phyloP scores from a whole-genome alignment of 2,888 invertebrate genomes.

The Noctua janthina region DNA sequence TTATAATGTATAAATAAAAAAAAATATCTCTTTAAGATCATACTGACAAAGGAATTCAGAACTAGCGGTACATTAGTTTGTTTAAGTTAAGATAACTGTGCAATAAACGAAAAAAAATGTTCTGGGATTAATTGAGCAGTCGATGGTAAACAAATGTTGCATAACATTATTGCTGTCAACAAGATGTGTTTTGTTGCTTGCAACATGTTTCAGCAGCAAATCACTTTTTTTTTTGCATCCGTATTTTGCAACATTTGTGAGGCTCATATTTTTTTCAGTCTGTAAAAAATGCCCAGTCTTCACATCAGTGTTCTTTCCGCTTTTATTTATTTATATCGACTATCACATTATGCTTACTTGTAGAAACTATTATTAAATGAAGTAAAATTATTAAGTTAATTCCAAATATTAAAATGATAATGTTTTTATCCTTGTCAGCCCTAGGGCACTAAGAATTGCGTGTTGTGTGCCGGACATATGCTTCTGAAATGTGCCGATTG shows the following conservation, averaged over 20 bases:
- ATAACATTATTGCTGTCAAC: not conserved
- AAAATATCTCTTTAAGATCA: not conserved
- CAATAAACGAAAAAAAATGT: not conserved
- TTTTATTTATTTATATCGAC: conserved; percentile 6
- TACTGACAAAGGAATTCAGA: not conserved
- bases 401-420: conserved; percentile 14
- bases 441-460: not conserved
- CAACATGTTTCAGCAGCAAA: not conserved
- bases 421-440: not conserved
- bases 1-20: no score
- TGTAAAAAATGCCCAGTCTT: not conserved
- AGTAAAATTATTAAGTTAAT: not conserved
- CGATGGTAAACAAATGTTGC: not conserved
- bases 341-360: not conserved
- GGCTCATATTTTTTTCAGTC: no score
- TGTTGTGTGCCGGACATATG: not conserved
- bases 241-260: not conserved
- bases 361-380: conserved; percentile 2
- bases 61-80: not conserved
- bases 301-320: not conserved
- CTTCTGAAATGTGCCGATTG: not conserved
- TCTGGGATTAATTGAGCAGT: no score
- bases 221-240: not conserved
- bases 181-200: not conserved
- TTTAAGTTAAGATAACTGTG: not conserved